Evolutionary conservation across 2,888 invertebrate genomes (phyloP).

Genomic region (Drosophila nigricruria): DNA sequence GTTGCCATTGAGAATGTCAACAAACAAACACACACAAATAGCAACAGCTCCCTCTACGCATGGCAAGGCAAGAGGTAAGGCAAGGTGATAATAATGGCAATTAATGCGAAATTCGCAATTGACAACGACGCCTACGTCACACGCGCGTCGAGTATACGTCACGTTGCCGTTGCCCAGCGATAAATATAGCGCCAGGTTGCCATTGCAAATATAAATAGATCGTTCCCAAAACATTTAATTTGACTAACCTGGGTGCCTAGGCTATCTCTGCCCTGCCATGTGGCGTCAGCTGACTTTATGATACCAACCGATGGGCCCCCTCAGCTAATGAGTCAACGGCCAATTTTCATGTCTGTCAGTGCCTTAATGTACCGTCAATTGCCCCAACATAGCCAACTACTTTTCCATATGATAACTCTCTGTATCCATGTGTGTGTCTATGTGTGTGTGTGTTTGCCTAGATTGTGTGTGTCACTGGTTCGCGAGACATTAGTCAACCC

Average conservation of each 20-base stretch:
- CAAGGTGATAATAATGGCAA: constrained; percentile 52
- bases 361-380: constrained; percentile 3
- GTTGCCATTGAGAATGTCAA: constrained; percentile 51
- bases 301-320: background rate
- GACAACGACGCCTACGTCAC: constrained; percentile 61
- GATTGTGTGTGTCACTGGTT: constrained; percentile 20
- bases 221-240: constrained; percentile 6
- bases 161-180: constrained; percentile 28
- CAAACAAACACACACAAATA: constrained; percentile 1
- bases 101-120: constrained; percentile 66
- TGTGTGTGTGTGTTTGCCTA: background rate
- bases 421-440: background rate
- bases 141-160: constrained; percentile 65
- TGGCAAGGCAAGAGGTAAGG: background rate
- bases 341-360: constrained; percentile 1
- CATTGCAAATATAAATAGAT: constrained; percentile 46
- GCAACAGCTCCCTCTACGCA: background rate
- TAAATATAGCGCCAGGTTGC: constrained; percentile 48
- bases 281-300: constrained; percentile 46
- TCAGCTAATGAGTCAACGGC: constrained; percentile 31
- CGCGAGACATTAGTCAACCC: constrained; percentile 25
- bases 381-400: constrained; percentile 11
- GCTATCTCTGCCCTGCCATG: background rate
- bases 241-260: background rate
- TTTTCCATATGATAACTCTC: background rate